These are phyloP conservation scores for Lonchura striata DNA, from an alignment of 2,113 vertebrate species.

Conservation along the genomic window DNA sequence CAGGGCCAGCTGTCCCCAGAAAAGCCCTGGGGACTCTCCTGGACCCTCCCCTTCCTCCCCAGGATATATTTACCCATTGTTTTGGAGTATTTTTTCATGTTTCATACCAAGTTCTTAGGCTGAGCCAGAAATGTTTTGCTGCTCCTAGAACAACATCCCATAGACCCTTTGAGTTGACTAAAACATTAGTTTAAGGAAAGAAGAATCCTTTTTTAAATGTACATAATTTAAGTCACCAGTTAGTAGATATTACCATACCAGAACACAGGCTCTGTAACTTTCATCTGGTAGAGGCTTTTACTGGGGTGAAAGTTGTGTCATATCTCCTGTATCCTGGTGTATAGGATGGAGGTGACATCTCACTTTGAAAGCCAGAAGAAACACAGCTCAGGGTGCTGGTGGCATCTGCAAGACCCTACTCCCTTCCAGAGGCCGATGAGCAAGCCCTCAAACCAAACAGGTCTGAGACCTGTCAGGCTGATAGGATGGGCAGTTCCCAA, in stretches of 20 bases:
- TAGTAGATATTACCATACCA: background rate
- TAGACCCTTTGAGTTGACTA: background rate
- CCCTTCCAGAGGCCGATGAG: background rate
- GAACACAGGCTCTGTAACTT: background rate
- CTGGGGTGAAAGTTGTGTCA: background rate
- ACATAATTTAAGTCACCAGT: background rate
- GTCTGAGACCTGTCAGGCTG: background rate
- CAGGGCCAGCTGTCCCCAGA: background rate
- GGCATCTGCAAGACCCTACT: background rate
- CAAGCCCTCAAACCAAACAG: background rate
- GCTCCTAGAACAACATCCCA: background rate
- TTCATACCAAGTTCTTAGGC: background rate
- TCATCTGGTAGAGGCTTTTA: background rate
- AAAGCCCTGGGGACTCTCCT: background rate
- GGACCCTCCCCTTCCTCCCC: background rate
- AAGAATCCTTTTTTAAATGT: background rate
- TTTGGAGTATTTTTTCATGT: background rate
- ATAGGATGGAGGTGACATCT: background rate
- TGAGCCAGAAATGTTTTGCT: background rate
- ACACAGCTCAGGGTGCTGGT: background rate
- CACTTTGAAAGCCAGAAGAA: background rate
- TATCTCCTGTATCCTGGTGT: background rate
- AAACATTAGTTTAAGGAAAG: background rate
- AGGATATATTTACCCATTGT: background rate
- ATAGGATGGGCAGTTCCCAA: background rate